Base-by-base conservation (phyloP, 1,140 invertebrate genomes). In the Drosophila pseudoobscura region DNA sequence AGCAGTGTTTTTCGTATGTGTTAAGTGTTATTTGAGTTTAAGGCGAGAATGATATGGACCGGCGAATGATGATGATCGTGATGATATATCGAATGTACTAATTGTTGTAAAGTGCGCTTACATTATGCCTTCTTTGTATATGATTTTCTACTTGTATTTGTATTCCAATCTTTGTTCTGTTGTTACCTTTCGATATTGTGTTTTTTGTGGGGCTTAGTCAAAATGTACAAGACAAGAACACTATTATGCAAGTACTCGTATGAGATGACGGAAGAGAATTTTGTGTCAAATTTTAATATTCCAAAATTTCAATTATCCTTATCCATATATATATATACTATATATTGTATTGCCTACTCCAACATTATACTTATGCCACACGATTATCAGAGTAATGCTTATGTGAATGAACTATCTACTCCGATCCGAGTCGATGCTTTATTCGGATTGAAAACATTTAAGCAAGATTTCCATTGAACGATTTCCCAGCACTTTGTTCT, bases 11-110 rank as follows among this genome's bases (percentile, higher is more conserved):
- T 79, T 73, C 51, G 74, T 85, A 87, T 80, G 41, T 82, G 70
- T 82, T 87, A 87, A 87, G 82, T 87, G 82, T 87, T 87, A 85
- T 87, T 88, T 87, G 69, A 87, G 82, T 87, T 85, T 77, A 80
- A 80, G 74, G 35, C 61, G 55, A 44, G 54, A 49, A 47, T 55
- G 43, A 46, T 31, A 15, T 11, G 13, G 43, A 26, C 24, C 24
- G 4, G 24, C 24, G 4, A 5, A 56, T 56, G 24, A 13, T 17
- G 13, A 31, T 31, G 39, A 26, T 26, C 39, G 22, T 20, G 52
- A 39, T 51, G 39, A 52, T 9, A 51, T 39, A 51, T 45, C 60
- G 59, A 41, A 53, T 43, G 22, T 47, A 31, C 44, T 35, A 9
- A 50, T 62, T 62, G 64, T 80, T 69, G 69, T 41, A 68, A 76